Percentiles rank a stretch among this genome's conserved stretches.
phyloP scores from a whole-genome alignment of 2,888 invertebrate genomes.

The Trimorus sp. region DNA sequence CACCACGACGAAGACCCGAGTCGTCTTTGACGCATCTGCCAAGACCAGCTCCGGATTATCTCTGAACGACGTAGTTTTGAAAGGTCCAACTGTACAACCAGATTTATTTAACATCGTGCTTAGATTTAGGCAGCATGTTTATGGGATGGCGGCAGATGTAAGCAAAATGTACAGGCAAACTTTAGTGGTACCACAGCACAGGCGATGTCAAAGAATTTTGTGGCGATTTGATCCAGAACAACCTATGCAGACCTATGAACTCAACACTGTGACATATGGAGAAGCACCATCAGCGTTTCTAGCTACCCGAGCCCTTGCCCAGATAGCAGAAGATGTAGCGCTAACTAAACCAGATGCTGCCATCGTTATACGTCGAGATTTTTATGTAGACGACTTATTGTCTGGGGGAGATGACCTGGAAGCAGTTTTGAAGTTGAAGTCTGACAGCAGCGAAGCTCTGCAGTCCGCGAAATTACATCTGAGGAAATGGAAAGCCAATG shows the following conservation, averaged over 20 bases:
- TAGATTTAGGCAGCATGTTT: conserved; percentile 10
- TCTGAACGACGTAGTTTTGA: background rate
- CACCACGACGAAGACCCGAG: background rate
- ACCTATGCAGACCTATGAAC: background rate
- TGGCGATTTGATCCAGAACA: background rate
- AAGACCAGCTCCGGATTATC: conserved; percentile 1
- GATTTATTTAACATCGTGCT: conserved; percentile 6
- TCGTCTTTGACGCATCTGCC: background rate
- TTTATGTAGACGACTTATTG: conserved; percentile 19
- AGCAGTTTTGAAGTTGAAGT: background rate
- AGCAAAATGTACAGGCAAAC: conserved; percentile 16
- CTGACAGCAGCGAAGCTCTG: background rate
- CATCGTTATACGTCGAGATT: background rate
- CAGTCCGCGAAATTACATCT: background rate
- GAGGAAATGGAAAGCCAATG: background rate
- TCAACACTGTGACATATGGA: conserved; percentile 10
- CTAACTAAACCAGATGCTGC: background rate
- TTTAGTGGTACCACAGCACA: background rate
- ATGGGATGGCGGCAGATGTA: conserved; percentile 4
- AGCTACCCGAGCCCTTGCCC: background rate
- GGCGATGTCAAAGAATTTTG: background rate
- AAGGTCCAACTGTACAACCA: conserved; percentile 7
- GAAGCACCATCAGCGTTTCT: conserved; percentile 4
- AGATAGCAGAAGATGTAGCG: background rate
- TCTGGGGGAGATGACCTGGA: conserved; percentile 12